These are phyloP conservation scores for Arizona elegans DNA, from an alignment of 2,113 vertebrate species.

Conservation along the genomic window DNA sequence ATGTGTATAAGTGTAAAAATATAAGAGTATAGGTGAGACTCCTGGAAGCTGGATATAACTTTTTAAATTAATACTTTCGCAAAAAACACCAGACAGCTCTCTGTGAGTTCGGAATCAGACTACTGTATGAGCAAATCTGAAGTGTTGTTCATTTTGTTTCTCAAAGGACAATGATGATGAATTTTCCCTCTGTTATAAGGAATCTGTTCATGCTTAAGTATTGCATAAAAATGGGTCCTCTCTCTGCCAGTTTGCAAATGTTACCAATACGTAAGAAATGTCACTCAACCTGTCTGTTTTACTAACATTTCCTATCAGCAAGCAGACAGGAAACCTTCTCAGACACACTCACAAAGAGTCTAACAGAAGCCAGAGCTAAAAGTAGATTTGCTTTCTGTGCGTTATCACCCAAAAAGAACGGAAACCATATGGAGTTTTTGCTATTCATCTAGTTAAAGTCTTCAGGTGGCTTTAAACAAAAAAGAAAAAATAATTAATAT, in stretches of 20 bases:
- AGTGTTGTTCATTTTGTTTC: not conserved
- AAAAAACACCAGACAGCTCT: not conserved
- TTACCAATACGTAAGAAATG: constrained; percentile 38
- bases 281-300: constrained; percentile 40
- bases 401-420: constrained; percentile 47
- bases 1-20: not conserved
- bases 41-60: not conserved
- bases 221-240: not conserved
- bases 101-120: not conserved
- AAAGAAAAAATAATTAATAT: constrained; percentile 53
- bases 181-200: not conserved
- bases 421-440: constrained; percentile 55
- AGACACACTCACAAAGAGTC: constrained; percentile 56
- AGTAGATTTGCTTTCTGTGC: constrained; percentile 47
- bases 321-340: constrained; percentile 61
- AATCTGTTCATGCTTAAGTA: not conserved
- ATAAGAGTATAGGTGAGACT: not conserved
- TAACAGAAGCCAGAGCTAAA: constrained; percentile 64
- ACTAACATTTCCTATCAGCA: constrained; percentile 59
- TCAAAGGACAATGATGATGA: not conserved
- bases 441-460: constrained; percentile 53
- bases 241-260: not conserved
- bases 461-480: constrained; percentile 69
- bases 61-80: not conserved
- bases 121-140: not conserved